Percentiles rank a stretch among this genome's conserved stretches.
These are phyloP conservation scores for Rhea pennata DNA, from an alignment of 2,113 vertebrate genomes.

Conservation along the genomic window DNA sequence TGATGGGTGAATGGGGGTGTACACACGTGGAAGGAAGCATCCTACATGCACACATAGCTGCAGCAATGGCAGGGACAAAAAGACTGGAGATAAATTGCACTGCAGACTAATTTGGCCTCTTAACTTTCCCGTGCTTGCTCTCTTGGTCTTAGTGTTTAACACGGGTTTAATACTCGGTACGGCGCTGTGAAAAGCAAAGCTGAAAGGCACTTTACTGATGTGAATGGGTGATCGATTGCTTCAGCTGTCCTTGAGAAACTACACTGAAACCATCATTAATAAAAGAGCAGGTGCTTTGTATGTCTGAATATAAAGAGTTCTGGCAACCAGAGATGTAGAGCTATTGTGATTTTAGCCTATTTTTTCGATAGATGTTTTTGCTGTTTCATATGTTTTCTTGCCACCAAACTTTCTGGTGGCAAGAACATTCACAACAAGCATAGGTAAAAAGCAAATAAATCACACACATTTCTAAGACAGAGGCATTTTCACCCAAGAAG, in stretches of 20 bases:
- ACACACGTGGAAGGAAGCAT: rapidly evolving
- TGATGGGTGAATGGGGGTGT: neutral
- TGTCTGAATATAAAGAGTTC: neutral
- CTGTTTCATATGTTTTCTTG: neutral
- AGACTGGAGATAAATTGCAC: neutral
- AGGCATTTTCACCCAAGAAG: neutral
- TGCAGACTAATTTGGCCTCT: neutral
- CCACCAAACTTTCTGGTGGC: rapidly evolving
- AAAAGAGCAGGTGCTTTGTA: neutral
- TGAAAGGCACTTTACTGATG: slow-evolving; percentile 21
- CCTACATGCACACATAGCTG: neutral
- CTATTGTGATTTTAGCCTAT: neutral
- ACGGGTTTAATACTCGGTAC: neutral
- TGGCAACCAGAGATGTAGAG: neutral
- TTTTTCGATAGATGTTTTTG: neutral
- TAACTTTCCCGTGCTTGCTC: neutral
- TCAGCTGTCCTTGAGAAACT: slow-evolving; percentile 13
- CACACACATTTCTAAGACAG: neutral
- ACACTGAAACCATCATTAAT: neutral
- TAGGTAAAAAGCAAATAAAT: neutral
- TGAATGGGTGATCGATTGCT: slow-evolving; percentile 43
- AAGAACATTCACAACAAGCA: neutral
- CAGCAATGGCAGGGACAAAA: neutral
- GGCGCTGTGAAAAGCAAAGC: neutral
- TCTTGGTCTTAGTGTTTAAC: slow-evolving; percentile 10